Percentiles rank a stretch among this genome's conserved stretches.
phyloP scores from a whole-genome alignment of 2,888 invertebrate species.

The Allophyes oxyacanthae region DNA sequence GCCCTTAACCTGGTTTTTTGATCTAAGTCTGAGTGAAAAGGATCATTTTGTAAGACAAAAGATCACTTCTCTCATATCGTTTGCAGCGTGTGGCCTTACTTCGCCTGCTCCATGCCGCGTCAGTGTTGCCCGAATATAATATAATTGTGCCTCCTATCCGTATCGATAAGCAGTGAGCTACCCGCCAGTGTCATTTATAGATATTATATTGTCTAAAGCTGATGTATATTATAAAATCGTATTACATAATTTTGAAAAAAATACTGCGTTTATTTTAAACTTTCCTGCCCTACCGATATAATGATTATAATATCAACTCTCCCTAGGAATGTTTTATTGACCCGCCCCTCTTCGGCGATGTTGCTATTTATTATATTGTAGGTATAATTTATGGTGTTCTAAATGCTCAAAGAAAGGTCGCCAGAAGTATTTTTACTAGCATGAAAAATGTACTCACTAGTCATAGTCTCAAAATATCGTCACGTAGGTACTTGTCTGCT shows the following conservation, averaged over 20 bases:
- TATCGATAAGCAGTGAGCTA: constrained; percentile 29
- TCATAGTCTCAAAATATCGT: too few relatives aligned
- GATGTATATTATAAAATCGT: constrained; percentile 53
- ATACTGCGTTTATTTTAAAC: neutral
- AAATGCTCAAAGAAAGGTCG: too few relatives aligned
- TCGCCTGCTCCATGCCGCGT: constrained; percentile 3
- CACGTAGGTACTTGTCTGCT: too few relatives aligned
- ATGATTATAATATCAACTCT: too few relatives aligned
- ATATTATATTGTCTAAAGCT: constrained; percentile 46
- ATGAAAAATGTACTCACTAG: too few relatives aligned
- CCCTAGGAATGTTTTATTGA: too few relatives aligned
- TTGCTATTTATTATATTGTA: too few relatives aligned
- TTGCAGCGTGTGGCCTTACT: neutral
- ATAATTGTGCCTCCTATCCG: constrained; percentile 5
- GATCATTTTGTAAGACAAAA: constrained; percentile 13
- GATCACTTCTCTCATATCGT: constrained; percentile 2
- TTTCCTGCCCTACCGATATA: neutral
- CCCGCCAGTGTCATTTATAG: constrained; percentile 46
- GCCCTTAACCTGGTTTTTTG: constrained; percentile 11
- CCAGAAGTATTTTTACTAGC: too few relatives aligned
- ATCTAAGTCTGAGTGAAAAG: constrained; percentile 1
- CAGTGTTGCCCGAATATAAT: constrained; percentile 11
- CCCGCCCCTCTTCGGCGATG: too few relatives aligned
- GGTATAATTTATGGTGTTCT: too few relatives aligned
- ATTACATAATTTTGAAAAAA: constrained; percentile 50